Evolutionary conservation across 2,113 vertebrate species (phyloP), one percentile per base, ranked within the genome.

Genomic region (Carassius carassius): DNA sequence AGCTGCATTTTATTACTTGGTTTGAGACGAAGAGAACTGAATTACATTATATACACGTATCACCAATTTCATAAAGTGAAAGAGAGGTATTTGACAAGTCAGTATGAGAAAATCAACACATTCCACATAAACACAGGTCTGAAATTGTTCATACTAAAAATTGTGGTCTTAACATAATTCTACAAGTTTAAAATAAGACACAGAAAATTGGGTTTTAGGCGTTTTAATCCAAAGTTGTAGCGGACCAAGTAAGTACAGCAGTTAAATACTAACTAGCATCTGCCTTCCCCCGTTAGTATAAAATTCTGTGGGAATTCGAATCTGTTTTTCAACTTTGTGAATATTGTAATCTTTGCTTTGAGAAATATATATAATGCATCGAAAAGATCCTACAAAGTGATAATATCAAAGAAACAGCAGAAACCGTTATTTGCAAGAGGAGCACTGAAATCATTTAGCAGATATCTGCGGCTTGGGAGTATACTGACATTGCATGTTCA

Each of bases 141-240:
- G 29, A 47, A 47, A 44, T 19, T 13, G 19, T 41, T 72, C 35
- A n/a, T 6, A 72, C 19, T 72, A 44, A 11, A 21, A 72, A n/a
- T 47, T 2, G 12, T 47, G 11, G n/a, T 25, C 0, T 25, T 13
- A 23, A 47, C 41, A 32, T 14, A 79, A 25, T 47, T 10, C 5
- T 16, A 62, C 17, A 14, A 6, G 49, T 69, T 23, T 54, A 63
- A 85, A 85, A 87, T 63, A 70, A 35, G 12, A 83, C 9, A 63
- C 17, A 78, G 19, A 67, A 62, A 32, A 11, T 56, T 32, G 89
- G 73, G 83, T 23, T 90, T 90, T 86, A 86, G 87, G 86, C 91
- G 88, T 94, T 96, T 97, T 96, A 96, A 96, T 97, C 94, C 92
- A 95, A 95, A 96, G 86, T 92, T 92, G 90, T 94, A 95, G 93